These are phyloP conservation scores for Labeo calbasu DNA, from an alignment of 2,797 vertebrate species.

Conservation along the genomic window DNA sequence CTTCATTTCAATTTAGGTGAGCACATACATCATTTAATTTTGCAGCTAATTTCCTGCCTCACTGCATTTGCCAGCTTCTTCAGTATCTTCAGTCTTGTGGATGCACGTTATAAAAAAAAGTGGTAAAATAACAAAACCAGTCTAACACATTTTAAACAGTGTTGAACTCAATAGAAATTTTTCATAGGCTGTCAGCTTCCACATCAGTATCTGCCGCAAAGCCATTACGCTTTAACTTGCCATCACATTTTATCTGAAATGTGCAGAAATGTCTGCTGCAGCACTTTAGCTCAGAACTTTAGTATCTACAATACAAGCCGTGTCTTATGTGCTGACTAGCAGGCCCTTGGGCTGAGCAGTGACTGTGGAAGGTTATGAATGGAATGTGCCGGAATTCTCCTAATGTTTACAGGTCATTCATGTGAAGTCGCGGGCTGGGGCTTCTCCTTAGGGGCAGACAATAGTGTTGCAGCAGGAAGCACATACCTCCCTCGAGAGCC, in stretches of 20 bases:
- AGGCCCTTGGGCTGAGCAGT: conserved; percentile 23
- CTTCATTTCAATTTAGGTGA: conserved; percentile 27
- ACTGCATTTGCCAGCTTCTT: neutral
- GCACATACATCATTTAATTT: conserved; percentile 11
- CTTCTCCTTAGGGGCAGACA: conserved; percentile 53
- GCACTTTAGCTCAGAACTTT: neutral
- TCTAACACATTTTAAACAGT: conserved; percentile 15
- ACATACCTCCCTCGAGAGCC: conserved; percentile 53
- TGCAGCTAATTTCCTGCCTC: neutral
- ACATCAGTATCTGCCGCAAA: neutral
- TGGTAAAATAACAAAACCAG: conserved; percentile 18
- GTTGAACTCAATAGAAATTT: neutral
- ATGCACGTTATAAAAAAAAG: neutral
- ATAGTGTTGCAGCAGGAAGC: conserved; percentile 56
- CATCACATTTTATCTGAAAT: conserved; percentile 15
- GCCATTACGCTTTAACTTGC: neutral
- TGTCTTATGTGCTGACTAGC: conserved; percentile 35
- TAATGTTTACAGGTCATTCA: conserved; percentile 61
- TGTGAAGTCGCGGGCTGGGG: conserved; percentile 45
- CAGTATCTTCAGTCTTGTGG: neutral
- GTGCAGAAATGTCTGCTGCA: conserved; percentile 15
- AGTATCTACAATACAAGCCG: conserved; percentile 8
- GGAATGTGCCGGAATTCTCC: conserved; percentile 59
- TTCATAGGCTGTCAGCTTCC: neutral
- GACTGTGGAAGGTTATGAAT: conserved; percentile 58